Evolutionary conservation across 2,888 invertebrate species (phyloP).

Genomic region (Lithophane ornitopus): DNA sequence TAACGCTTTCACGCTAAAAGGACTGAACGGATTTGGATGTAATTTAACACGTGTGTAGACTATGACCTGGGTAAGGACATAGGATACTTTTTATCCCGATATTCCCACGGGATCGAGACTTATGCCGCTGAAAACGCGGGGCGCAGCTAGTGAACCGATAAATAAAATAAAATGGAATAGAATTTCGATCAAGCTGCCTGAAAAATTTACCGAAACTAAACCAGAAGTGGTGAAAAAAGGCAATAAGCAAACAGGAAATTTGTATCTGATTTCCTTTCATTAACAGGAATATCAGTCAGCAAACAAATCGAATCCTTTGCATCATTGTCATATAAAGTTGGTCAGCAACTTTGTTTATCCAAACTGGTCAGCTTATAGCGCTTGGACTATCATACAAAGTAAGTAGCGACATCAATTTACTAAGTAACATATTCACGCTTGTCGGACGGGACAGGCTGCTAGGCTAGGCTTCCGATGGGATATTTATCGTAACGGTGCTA

Average conservation of each 20-base stretch:
- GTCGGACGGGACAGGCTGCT: slow-evolving; percentile 9
- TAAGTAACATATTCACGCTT: slow-evolving; percentile 46
- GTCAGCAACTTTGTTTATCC: slow-evolving; percentile 23
- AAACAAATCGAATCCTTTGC: slow-evolving; percentile 15
- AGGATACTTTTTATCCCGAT: too few species aligned
- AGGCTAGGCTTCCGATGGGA: slow-evolving; percentile 47
- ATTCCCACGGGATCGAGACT: too few species aligned
- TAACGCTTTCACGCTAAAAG: too few species aligned
- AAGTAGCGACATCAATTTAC: slow-evolving; percentile 48
- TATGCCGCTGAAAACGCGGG: too few species aligned
- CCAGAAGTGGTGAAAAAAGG: background rate
- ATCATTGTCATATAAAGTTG: slow-evolving; percentile 36
- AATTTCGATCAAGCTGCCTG: background rate
- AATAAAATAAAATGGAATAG: background rate
- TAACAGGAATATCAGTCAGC: slow-evolving; percentile 1
- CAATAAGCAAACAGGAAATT: background rate
- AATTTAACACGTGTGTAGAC: too few species aligned
- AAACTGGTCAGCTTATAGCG: background rate
- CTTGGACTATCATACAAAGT: slow-evolving; percentile 9
- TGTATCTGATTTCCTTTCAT: background rate
- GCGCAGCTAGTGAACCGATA: too few species aligned
- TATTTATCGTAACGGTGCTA: slow-evolving; percentile 70
- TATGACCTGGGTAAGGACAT: too few species aligned
- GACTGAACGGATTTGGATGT: too few species aligned
- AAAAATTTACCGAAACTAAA: background rate